Evolutionary conservation across 2,888 invertebrate genomes (phyloP).

Genomic region (Cremastinae sp.): DNA sequence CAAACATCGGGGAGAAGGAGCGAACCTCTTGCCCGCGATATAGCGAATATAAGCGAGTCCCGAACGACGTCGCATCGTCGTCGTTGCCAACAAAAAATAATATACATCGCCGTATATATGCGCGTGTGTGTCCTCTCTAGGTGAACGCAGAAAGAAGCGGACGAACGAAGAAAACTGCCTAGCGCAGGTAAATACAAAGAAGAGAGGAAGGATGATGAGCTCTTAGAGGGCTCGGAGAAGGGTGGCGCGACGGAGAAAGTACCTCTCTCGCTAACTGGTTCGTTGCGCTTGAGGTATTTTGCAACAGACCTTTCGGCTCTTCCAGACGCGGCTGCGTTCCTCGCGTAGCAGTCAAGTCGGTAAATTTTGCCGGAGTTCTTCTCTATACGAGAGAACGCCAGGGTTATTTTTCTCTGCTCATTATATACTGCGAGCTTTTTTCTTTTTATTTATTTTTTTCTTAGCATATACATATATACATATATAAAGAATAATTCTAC

Average conservation of each 20-base stretch:
- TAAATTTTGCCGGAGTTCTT: constrained; percentile 54
- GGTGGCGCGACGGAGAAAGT: constrained; percentile 27
- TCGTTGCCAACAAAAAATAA: constrained; percentile 33
- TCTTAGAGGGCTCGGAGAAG: constrained; percentile 46
- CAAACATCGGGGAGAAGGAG: constrained; percentile 50
- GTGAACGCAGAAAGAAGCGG: constrained; percentile 21
- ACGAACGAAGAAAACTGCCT: constrained; percentile 27
- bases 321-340: constrained; percentile 40
- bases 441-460: constrained; percentile 13
- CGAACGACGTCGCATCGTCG: constrained; percentile 37
- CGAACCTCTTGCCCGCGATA: constrained; percentile 14
- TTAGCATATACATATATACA: too few relatives aligned
- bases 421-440: constrained; percentile 44
- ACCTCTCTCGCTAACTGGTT: constrained; percentile 63
- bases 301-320: constrained; percentile 54
- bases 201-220: constrained; percentile 55
- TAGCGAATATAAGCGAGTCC: constrained; percentile 13
- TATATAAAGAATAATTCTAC: too few relatives aligned
- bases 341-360: constrained; percentile 56
- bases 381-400: constrained; percentile 22
- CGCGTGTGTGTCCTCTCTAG: constrained; percentile 52
- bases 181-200: constrained; percentile 55
- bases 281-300: constrained; percentile 64
- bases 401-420: constrained; percentile 58
- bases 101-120: constrained; percentile 3